Percentiles rank a stretch among this genome's conserved stretches.
Evolutionary conservation across 2,888 invertebrate genomes (phyloP).

Genomic region (Drosophila formosana): DNA sequence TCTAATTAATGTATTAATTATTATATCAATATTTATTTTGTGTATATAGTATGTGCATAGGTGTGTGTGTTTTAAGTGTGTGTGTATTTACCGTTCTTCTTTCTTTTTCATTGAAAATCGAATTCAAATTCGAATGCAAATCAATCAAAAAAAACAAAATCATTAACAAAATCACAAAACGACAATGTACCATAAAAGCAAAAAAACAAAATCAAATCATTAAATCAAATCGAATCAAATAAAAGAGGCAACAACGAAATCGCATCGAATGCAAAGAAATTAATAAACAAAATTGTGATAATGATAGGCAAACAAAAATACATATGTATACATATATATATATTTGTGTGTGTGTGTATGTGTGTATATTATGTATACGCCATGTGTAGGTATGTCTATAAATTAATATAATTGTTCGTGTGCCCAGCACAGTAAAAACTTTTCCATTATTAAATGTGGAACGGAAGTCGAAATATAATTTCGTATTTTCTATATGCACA

Average conservation of each 20-base stretch:
- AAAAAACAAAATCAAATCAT: conserved; percentile 22
- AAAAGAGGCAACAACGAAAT: conserved; percentile 7
- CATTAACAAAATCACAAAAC: conserved; percentile 38
- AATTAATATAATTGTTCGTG: conserved; percentile 39
- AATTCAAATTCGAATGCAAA: conserved; percentile 53
- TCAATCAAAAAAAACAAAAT: conserved; percentile 44
- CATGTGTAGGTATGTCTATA: conserved; percentile 23
- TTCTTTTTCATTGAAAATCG: conserved; percentile 18
- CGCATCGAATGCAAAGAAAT: conserved; percentile 7
- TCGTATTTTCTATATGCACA: conserved; percentile 4
- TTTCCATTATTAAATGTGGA: conserved; percentile 54
- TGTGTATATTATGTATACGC: background rate
- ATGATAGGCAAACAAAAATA: conserved; percentile 39
- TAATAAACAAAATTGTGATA: conserved; percentile 28
- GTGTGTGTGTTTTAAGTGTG: background rate
- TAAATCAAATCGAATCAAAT: conserved; percentile 8
- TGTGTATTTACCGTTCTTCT: conserved; percentile 10
- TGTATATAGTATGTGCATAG: conserved; percentile 12
- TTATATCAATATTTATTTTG: conserved; percentile 18
- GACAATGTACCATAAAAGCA: too few relatives aligned
- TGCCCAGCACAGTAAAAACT: conserved; percentile 48
- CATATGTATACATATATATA: background rate
- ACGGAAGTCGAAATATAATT: conserved; percentile 29
- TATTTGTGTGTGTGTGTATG: background rate
- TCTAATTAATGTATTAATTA: conserved; percentile 26